Percentiles rank a stretch among this genome's conserved stretches.
Conservation (phyloP, 1,140 invertebrate genomes). For the Colletes gigas region DNA sequence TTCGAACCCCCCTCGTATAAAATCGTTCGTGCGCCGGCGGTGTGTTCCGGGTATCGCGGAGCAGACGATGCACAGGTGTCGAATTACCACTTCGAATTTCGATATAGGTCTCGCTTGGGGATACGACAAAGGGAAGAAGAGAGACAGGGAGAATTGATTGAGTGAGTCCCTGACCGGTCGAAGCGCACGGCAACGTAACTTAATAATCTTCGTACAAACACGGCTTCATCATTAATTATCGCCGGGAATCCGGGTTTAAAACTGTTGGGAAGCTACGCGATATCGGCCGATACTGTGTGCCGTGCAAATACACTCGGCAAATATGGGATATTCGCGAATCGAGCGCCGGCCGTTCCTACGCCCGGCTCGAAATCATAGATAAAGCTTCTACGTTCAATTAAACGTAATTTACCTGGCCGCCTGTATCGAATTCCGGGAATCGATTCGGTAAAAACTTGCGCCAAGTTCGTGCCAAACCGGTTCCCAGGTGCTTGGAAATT, state of each 20-base stretch:
- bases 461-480: too few species aligned
- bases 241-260: slow-evolving; percentile 63
- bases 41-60: neutral
- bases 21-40: neutral
- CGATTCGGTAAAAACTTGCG: slow-evolving; percentile 15
- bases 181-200: slow-evolving; percentile 54
- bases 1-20: neutral
- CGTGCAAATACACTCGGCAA: slow-evolving; percentile 60
- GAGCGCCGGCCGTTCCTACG: slow-evolving; percentile 19
- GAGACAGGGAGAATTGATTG: slow-evolving; percentile 7
- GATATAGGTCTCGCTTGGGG: neutral
- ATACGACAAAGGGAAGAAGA: neutral
- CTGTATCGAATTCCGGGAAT: slow-evolving; percentile 34
- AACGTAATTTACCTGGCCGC: slow-evolving; percentile 59
- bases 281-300: slow-evolving; percentile 57
- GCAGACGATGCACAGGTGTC: neutral
- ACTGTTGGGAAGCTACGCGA: slow-evolving; percentile 60
- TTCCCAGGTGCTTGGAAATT: too few species aligned
- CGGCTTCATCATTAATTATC: slow-evolving; percentile 65
- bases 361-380: slow-evolving; percentile 56
- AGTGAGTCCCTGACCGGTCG: slow-evolving; percentile 20
- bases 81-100: slow-evolving; percentile 31
- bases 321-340: slow-evolving; percentile 47
- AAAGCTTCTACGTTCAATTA: slow-evolving; percentile 61
- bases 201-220: slow-evolving; percentile 69